Base-by-base conservation (phyloP, 1,140 invertebrate species). In the Caenorhabditis elegans region DNA sequence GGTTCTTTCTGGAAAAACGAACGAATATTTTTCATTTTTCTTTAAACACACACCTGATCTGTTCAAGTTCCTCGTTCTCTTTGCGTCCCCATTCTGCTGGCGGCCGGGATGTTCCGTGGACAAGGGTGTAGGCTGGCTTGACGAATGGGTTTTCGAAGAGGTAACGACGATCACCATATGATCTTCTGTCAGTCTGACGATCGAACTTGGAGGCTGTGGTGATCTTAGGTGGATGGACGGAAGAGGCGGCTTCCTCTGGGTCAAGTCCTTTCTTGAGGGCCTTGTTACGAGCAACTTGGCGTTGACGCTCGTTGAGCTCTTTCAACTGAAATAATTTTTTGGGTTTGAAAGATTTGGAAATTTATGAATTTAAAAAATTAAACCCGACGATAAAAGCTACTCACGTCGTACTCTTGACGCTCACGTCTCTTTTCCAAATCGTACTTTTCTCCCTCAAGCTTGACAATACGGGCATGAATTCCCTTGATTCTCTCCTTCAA, bases 401-500 rank as follows among this genome's bases (percentile, higher is more conserved):
- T 94, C 91, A 98, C 97, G 92, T 99, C 97, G 91, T 98, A 98
- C 91, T 98, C 96, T 92, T 99, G 97, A 90, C 96, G 94, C 93
- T 99, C 98, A 91, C 97, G 96, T 91, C 96, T 94, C 92, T 99
- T 96, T 92, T 98, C 97, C 91, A 99, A 93, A 92, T 99, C 97
- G 92, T 99, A 99, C 91, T 99, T 99, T 91, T 98, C 96, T 86
- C 96, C 97, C 93, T 98, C 97, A 86, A 99, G 93, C 91, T 96
- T 95, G 88, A 97, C 93, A 88, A 99, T 97, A 86, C 93, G 92
- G 82, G 96, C 94, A 95, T 97, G 98, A 85, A 99, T 92, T 51
- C 89, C 79, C 80, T 86, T 90, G 47, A 89, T 86, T 76, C 88
- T 90, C 19, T 78, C 84, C 82, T 89, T 89, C 46, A 89, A 81